Evolutionary conservation across 2,113 vertebrate genomes (phyloP), one percentile per base, ranked within the genome.

Genomic region (Lethenteron reissneri): DNA sequence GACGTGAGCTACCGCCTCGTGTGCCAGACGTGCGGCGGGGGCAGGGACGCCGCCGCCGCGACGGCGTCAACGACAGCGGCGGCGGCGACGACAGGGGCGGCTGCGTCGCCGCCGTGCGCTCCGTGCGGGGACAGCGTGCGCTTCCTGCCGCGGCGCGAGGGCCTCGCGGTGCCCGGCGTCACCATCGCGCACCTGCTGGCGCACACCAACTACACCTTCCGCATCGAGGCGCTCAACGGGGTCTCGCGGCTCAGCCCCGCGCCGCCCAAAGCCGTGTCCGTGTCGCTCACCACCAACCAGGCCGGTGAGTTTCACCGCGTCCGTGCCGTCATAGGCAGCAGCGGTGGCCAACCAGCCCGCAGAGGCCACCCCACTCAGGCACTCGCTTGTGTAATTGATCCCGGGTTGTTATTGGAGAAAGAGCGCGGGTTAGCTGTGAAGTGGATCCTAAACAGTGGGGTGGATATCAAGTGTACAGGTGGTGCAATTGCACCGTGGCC

Each of bases 131-230:
- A 84, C 64, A 79, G 82, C 0, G 88, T 99, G 4, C 86, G 84
- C 62, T 99, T 99, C 78, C 80, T 96, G 73, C 94, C 94, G 1
- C 85, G 84, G 70, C 85, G 89, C 74, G 75, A 76, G 0, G 87
- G 88, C 25, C 86, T 99, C 73, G 82, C 82, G 74, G 95, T 96
- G 82, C 88, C 92, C 70, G 89, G 90, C 0, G 94, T 95, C 75
- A 95, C 87, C 0, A 87, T 99, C 74, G 85, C 82, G 25, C 90
- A 97, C 76, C 85, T 99, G 56, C 79, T 97, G 74, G 94, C 94
- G 6, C 94, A 99, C 74, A 99, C 91, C 41, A 96, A 95, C 84
- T 99, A 99, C 80, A 96, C 89, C 2, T 97, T 99, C 74, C 89
- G 95, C 83, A 88, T 99, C 2, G 90, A 99, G 59, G 89, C 91